These are phyloP conservation scores for Cisticola juncidis DNA, from an alignment of 2,113 vertebrate species.

Conservation along the genomic window DNA sequence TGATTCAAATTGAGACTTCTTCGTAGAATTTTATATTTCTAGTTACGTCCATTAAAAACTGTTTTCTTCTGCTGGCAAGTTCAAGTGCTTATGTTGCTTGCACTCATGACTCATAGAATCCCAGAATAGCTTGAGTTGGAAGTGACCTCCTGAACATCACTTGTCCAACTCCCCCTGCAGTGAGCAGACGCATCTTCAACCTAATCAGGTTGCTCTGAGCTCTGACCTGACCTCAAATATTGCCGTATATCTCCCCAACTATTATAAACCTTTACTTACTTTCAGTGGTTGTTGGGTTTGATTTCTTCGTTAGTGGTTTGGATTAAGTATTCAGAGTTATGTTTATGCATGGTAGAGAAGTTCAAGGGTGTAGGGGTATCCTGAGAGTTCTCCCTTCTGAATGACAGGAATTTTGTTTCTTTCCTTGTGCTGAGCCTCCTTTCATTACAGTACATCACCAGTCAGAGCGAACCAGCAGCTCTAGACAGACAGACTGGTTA, in stretches of 20 bases:
- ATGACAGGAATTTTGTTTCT: background rate
- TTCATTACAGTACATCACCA: background rate
- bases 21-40: background rate
- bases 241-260: background rate
- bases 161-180: rapidly evolving
- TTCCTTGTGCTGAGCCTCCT: background rate
- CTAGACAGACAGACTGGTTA: background rate
- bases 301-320: background rate
- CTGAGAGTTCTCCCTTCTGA: background rate
- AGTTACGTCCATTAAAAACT: rapidly evolving
- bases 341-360: background rate
- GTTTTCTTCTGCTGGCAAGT: rapidly evolving
- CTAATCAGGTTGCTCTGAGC: background rate
- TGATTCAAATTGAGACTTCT: background rate
- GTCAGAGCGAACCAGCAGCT: background rate
- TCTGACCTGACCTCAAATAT: background rate
- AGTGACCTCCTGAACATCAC: background rate
- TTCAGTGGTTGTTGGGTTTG: background rate
- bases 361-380: background rate
- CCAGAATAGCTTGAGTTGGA: background rate
- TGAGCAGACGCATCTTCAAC: background rate
- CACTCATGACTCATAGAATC: rapidly evolving
- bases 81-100: background rate
- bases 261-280: background rate
- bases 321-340: background rate